These are phyloP conservation scores for Nothura maculosa DNA, from an alignment of 2,797 vertebrate genomes.

Conservation along the genomic window DNA sequence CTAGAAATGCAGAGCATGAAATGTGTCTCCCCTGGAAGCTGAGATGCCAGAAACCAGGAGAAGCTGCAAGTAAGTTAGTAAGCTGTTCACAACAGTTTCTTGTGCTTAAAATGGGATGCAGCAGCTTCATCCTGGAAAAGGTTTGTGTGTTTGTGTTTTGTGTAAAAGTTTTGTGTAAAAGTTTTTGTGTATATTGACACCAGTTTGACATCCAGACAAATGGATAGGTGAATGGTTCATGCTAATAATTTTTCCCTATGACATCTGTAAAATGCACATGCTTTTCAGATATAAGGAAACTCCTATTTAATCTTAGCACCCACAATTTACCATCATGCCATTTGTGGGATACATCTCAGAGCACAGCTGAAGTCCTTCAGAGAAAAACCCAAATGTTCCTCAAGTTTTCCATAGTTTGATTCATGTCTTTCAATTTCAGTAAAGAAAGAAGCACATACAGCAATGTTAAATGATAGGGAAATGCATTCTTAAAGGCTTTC, in stretches of 20 bases:
- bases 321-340: not conserved
- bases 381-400: not conserved
- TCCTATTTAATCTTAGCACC: not conserved
- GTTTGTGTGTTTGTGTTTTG: too few relatives aligned
- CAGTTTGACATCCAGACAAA: not conserved
- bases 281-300: not conserved
- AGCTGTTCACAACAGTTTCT: not conserved
- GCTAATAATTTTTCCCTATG: not conserved
- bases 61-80: not conserved
- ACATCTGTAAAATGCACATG: not conserved
- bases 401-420: not conserved
- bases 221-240: not conserved
- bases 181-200: too few relatives aligned
- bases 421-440: not conserved
- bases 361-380: not conserved
- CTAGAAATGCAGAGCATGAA: not conserved
- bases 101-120: not conserved
- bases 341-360: not conserved
- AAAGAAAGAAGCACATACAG: not conserved
- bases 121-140: not conserved
- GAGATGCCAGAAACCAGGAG: not conserved
- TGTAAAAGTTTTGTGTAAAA: too few relatives aligned
- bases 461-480: not conserved
- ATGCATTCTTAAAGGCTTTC: not conserved
- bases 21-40: fast-evolving